Evolutionary conservation across 1,140 invertebrate species (phyloP), one percentile per base, ranked within the genome.

Genomic region (Nasonia giraulti): DNA sequence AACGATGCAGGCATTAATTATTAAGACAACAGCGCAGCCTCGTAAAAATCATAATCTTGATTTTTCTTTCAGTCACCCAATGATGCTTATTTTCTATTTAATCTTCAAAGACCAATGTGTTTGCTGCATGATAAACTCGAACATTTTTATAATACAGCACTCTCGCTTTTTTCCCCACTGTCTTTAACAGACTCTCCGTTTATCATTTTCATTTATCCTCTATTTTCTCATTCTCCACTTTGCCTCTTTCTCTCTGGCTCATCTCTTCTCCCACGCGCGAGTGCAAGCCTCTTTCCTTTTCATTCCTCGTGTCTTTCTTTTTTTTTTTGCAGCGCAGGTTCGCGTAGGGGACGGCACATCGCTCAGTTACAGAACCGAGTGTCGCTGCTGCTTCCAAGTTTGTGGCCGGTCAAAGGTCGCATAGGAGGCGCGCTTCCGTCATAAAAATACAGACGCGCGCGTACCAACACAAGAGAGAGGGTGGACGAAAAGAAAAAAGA

Each of bases 181-280:
- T 84, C 82, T 79, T 84, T 73, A 79, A 69, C 66, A 33, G 68
- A 79, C 66, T 69, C 33, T 66, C 44, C 69, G 80, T 84, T 55
- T 81, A 68, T 87, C 47, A 73, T 74, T 71, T 79, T 87, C 33
- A 40, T 76, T 73, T 83, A 75, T 66, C 80, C 68, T 87, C 69
- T 77, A 55, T 85, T 75, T 78, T 40, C 20, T 81, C 73, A 40
- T 68, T 79, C 80, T 80, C 68, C 31, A 68, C 80, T 31, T 84
- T 11, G 12, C 14, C 27, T 27, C 27, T 27, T 27, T 27, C 27
- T 27, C 27, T 27, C 27, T 27, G 1, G 27, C 1, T 27, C 27
- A 27, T 27, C 1, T 27, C 27, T 27, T 27, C 27, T 27, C 27
- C 1, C 27, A 1, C 27, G 27, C 27, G 27, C 27, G 27, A 27